Evolutionary conservation across 2,113 vertebrate species (phyloP).

Genomic region (Glareola pratincola): DNA sequence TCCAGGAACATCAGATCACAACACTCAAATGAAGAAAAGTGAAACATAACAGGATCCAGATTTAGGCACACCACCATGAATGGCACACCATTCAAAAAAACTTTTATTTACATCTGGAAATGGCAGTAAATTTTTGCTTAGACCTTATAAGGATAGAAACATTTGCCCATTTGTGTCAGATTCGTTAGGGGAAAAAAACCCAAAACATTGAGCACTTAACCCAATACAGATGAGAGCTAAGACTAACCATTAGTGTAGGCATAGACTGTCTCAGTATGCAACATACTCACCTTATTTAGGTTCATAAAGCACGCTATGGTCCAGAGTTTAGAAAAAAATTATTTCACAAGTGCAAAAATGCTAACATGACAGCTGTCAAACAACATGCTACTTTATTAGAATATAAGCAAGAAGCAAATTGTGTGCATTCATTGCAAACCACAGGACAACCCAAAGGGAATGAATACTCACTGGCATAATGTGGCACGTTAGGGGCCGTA

Average conservation of each 20-base stretch:
- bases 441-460: background rate
- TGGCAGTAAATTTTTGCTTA: background rate
- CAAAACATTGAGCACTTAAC: background rate
- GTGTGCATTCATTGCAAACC: background rate
- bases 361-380: background rate
- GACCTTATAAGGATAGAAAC: background rate
- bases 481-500: conserved; percentile 94
- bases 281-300: background rate
- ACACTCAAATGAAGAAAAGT: background rate
- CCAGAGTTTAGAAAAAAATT: background rate
- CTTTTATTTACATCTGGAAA: background rate
- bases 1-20: background rate
- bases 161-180: background rate
- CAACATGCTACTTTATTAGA: background rate
- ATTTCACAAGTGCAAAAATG: background rate
- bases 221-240: background rate
- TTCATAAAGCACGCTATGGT: background rate
- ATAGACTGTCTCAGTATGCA: background rate
- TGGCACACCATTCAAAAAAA: background rate
- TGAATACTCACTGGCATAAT: conserved; percentile 87
- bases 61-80: background rate
- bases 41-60: background rate
- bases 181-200: background rate
- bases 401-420: background rate
- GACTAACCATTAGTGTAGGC: background rate